Evolutionary conservation across 2,113 vertebrate species (phyloP).

Genomic region (Agapornis roseicollis): DNA sequence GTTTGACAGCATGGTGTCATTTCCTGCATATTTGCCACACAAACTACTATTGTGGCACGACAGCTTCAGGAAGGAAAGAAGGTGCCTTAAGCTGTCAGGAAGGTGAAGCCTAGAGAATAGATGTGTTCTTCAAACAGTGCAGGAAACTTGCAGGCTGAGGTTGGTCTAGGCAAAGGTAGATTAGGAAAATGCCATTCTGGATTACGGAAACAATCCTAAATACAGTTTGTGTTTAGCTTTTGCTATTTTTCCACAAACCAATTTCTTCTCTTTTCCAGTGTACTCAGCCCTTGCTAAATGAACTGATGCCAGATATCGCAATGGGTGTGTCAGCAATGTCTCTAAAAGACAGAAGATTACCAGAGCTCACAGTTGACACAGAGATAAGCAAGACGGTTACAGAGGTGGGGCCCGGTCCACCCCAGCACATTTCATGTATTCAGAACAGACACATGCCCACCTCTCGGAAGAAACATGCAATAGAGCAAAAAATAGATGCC

Average conservation of each 20-base stretch:
- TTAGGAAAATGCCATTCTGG: neutral
- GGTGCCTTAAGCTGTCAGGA: neutral
- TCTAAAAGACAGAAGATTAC: constrained; percentile 89
- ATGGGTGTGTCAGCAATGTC: constrained; percentile 94
- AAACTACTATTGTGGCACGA: neutral
- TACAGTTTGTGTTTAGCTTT: neutral
- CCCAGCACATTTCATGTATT: constrained; percentile 77
- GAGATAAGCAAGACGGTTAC: constrained; percentile 76
- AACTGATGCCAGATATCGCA: constrained; percentile 97
- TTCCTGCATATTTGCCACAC: neutral
- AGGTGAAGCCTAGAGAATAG: neutral
- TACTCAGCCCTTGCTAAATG: constrained; percentile 90
- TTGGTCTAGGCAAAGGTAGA: neutral
- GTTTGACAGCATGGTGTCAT: neutral
- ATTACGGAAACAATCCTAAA: neutral
- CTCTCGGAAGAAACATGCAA: constrained; percentile 88
- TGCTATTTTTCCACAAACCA: neutral
- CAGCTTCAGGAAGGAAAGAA: neutral
- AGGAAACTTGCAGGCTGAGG: neutral
- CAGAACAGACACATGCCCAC: constrained; percentile 81
- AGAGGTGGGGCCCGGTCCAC: constrained; percentile 76
- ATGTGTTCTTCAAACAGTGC: neutral
- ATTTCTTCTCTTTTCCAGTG: constrained; percentile 74
- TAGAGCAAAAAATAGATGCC: constrained; percentile 84
- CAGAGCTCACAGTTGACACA: constrained; percentile 86